phyloP scores from a whole-genome alignment of 2,797 vertebrate genomes.

The Rousettus madagascariensis region DNA sequence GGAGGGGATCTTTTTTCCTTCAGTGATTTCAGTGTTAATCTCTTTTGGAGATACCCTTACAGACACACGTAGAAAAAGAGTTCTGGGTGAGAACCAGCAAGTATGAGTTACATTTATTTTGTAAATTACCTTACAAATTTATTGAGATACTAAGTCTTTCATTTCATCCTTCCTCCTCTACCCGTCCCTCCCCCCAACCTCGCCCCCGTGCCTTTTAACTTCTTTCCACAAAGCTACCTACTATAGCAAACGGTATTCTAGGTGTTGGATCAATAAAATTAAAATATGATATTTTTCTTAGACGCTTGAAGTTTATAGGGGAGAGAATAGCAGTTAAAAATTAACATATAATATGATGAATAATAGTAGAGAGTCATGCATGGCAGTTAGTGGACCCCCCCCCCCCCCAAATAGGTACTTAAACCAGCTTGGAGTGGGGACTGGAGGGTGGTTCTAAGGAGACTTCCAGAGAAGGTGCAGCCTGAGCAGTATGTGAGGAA shows the following conservation, averaged over 20 bases:
- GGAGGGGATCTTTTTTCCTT: neutral
- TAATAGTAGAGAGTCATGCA: neutral
- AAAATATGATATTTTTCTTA: neutral
- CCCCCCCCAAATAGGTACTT: neutral
- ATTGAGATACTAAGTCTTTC: neutral
- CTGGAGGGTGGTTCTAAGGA: neutral
- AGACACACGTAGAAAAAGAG: neutral
- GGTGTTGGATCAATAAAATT: neutral
- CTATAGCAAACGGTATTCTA: neutral
- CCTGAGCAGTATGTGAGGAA: neutral
- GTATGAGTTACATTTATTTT: neutral
- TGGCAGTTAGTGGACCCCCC: neutral
- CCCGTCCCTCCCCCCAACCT: too few relatives aligned
- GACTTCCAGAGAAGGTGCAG: neutral
- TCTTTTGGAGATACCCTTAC: neutral
- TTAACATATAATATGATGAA: neutral
- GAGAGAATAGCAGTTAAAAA: neutral
- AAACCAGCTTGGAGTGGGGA: neutral
- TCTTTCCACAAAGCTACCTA: neutral
- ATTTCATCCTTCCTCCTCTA: neutral
- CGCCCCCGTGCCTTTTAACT: too few relatives aligned
- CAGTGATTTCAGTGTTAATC: neutral
- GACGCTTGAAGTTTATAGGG: neutral
- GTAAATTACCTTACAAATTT: neutral
- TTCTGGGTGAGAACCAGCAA: neutral